A percentile compares a stretch with the other conserved stretches of the same genome.
Conservation (phyloP, 37 sponge, comb jelly and placozoan genomes). For the Sycon ciliatum region DNA sequence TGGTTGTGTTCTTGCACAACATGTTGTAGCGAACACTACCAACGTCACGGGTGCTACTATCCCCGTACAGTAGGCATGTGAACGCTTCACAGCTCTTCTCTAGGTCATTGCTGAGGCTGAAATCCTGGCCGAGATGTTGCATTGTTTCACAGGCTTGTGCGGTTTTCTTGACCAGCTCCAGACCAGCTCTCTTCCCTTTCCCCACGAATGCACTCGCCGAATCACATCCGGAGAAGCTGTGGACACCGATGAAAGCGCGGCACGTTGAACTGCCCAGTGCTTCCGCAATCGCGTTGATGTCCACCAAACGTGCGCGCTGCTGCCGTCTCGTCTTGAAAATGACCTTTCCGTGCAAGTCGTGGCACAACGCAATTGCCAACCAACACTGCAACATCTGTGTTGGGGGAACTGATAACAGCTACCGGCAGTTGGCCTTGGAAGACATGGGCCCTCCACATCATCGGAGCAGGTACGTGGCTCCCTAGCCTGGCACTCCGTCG, state of each 20-base stretch:
- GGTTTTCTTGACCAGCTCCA: background rate
- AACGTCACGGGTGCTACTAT: too few relatives aligned
- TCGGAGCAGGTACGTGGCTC: too few relatives aligned
- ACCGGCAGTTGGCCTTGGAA: too few relatives aligned
- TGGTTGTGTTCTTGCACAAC: background rate
- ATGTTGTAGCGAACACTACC: background rate
- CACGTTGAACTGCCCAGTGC: background rate
- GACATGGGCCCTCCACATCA: background rate
- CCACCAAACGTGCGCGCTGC: background rate
- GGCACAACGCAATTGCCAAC: background rate
- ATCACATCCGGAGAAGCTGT: background rate
- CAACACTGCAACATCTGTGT: background rate
- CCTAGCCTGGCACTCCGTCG: too few relatives aligned
- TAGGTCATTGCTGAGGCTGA: background rate
- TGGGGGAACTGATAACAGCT: background rate
- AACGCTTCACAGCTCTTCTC: background rate
- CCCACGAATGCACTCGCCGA: background rate
- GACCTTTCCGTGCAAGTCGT: background rate
- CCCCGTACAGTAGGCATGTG: background rate
- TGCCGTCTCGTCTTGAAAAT: background rate
- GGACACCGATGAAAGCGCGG: background rate
- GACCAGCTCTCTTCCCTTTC: background rate
- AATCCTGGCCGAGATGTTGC: background rate
- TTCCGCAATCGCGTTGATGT: background rate
- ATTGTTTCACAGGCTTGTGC: background rate